Percentiles rank a stretch among this genome's conserved stretches.
Conservation (phyloP, 2,113 vertebrate species). For the Pterocles orientalis region DNA sequence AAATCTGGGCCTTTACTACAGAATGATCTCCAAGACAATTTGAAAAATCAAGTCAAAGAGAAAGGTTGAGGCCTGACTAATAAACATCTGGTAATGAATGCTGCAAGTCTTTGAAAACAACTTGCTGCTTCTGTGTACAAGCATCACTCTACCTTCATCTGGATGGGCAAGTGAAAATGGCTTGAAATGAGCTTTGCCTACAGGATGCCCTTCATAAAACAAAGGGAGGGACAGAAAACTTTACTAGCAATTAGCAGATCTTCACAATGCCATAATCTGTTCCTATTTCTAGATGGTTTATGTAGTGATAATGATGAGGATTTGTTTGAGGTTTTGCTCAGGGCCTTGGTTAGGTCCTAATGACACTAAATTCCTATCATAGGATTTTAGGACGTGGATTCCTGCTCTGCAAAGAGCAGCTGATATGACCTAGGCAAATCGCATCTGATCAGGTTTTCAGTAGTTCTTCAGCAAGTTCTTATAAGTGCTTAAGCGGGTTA, state of each 20-base stretch:
- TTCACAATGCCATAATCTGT: neutral
- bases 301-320: neutral
- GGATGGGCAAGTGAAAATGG: neutral
- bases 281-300: neutral
- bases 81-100: neutral
- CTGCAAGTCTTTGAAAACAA: neutral
- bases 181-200: neutral
- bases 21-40: neutral
- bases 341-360: neutral
- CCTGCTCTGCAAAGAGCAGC: neutral
- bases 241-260: neutral
- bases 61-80: neutral
- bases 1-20: neutral
- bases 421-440: neutral
- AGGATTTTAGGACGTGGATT: neutral
- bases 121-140: neutral
- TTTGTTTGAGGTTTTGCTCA: neutral
- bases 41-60: neutral
- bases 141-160: neutral
- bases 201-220: neutral
- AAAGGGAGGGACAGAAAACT: neutral
- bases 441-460: constrained; percentile 39
- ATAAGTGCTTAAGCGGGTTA: constrained; percentile 2
- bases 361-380: neutral
- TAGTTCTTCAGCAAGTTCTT: constrained; percentile 30